Percentiles rank a stretch among this genome's conserved stretches.
Evolutionary conservation across 1,140 invertebrate genomes (phyloP).

Genomic region (Grapholita molesta): DNA sequence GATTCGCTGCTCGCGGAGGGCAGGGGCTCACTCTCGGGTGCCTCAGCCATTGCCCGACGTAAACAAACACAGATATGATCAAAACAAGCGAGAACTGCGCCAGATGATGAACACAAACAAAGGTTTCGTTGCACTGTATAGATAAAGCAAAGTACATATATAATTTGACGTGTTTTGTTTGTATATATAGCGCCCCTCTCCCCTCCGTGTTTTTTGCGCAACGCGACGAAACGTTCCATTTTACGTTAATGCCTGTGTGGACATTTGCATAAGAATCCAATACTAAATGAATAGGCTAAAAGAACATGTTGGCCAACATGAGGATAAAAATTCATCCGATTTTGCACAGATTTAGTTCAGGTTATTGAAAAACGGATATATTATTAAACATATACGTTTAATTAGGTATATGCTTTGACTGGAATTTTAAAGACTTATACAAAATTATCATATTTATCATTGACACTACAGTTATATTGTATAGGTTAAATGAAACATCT

Average conservation of each 20-base stretch:
- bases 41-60: constrained; percentile 51
- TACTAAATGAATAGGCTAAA: neutral
- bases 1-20: constrained; percentile 44
- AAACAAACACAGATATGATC: neutral
- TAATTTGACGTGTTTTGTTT: constrained; percentile 18
- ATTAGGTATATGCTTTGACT: no score
- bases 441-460: no score
- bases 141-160: constrained; percentile 10
- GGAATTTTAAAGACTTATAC: no score
- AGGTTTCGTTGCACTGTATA: constrained; percentile 8
- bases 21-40: constrained; percentile 48
- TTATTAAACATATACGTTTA: no score
- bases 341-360: no score
- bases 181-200: constrained; percentile 12
- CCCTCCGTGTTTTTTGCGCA: neutral
- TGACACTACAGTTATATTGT: no score
- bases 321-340: no score
- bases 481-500: no score
- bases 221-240: constrained; percentile 13
- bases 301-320: neutral
- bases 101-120: constrained; percentile 16
- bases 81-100: constrained; percentile 1
- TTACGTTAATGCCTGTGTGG: neutral
- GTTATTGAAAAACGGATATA: no score
- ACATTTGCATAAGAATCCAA: neutral